These are phyloP conservation scores for Anser cygnoides DNA, from an alignment of 2,113 vertebrate species.

Conservation along the genomic window DNA sequence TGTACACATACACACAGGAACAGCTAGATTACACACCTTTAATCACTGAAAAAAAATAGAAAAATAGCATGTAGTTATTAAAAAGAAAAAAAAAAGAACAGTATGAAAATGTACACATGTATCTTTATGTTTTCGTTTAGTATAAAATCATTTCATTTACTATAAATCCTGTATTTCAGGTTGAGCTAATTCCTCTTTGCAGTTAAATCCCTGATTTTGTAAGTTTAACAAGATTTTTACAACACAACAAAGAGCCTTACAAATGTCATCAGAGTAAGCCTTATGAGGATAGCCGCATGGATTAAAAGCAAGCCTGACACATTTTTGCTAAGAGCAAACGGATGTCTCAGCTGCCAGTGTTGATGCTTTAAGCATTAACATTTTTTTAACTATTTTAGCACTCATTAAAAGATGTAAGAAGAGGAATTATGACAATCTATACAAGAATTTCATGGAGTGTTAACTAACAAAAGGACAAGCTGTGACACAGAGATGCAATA, in stretches of 20 bases:
- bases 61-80: neutral
- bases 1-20: neutral
- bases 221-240: neutral
- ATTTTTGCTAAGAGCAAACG: constrained; percentile 29
- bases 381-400: constrained; percentile 1
- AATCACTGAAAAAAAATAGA: neutral
- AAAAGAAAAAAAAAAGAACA: neutral
- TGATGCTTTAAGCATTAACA: neutral
- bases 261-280: constrained; percentile 11
- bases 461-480: neutral
- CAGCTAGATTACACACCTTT: neutral
- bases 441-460: neutral
- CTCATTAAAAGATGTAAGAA: neutral
- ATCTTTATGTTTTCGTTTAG: neutral
- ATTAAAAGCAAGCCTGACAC: constrained; percentile 15
- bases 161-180: neutral
- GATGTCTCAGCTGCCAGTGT: constrained; percentile 11
- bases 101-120: neutral
- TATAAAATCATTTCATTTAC: rapidly evolving
- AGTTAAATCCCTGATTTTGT: neutral
- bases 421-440: neutral
- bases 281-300: neutral
- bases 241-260: neutral
- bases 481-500: neutral
- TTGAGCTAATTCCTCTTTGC: neutral